Evolutionary conservation across 2,888 invertebrate species (phyloP).

Genomic region (Geotrupes spiniger): DNA sequence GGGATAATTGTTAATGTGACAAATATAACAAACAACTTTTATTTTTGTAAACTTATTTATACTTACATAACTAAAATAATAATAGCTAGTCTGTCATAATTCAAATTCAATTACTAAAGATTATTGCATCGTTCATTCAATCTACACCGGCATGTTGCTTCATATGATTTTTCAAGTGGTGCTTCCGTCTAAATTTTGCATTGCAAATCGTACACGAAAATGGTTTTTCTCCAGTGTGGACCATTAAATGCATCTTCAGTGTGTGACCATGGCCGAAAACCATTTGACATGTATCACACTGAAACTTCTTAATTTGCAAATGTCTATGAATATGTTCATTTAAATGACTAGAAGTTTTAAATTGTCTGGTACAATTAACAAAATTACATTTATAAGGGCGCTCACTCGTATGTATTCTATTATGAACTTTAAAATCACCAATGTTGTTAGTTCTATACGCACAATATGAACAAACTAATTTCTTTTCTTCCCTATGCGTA

Average conservation of each 20-base stretch:
- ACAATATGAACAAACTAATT: constrained; percentile 31
- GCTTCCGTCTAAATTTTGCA: constrained; percentile 30
- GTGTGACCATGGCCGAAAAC: constrained; percentile 31
- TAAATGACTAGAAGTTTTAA: constrained; percentile 32
- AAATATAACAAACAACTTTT: too few relatives aligned
- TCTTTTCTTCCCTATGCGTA: constrained; percentile 31
- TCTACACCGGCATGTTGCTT: constrained; percentile 25
- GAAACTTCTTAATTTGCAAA: constrained; percentile 30
- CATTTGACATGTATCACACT: constrained; percentile 28
- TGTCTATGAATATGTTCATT: constrained; percentile 32
- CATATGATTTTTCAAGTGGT: constrained; percentile 34
- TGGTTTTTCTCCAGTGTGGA: constrained; percentile 33
- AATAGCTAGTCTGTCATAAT: too few relatives aligned
- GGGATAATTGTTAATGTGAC: too few relatives aligned
- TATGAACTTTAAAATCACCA: constrained; percentile 34
- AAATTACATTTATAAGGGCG: constrained; percentile 33
- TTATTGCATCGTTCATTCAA: too few relatives aligned
- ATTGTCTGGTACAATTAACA: constrained; percentile 30
- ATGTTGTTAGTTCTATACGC: constrained; percentile 30
- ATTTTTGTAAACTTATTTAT: too few relatives aligned
- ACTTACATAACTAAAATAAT: too few relatives aligned
- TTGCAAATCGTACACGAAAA: constrained; percentile 30
- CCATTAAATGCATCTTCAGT: constrained; percentile 33
- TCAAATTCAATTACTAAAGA: too few relatives aligned
- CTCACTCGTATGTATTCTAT: constrained; percentile 33